Evolutionary conservation across 2,888 invertebrate species (phyloP), one percentile per base, ranked within the genome.

Genomic region (Antheraea assamensis): DNA sequence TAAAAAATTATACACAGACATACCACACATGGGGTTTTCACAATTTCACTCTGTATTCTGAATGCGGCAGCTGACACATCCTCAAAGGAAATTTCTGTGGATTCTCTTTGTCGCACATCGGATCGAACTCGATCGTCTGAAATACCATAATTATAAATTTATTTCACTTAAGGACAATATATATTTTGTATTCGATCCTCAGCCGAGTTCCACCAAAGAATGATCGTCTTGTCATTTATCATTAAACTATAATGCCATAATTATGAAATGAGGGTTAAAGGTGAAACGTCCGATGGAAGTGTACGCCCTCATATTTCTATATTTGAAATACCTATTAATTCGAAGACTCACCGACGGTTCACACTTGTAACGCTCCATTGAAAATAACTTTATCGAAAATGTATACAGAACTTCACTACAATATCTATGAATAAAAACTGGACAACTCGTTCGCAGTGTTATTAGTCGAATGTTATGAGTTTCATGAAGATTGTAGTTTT

Each of bases 11-110:
- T 42, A 27, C n/a, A 70, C 30, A 71, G 24, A 83, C 95, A 95
- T 95, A 98, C 98, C 88, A 96, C 96, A 90, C 99, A 99, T 73
- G 98, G 98, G 74, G 99, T 99, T 82, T 96, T 96, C 75, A 97
- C 95, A 72, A 99, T 96, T 70, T 98, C 98, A 82, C 96, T 96
- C 88, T 97, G 97, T 76, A 99, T 98, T 87, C 97, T 96, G 88
- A 97, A 98, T 0, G 98, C 97, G 0, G 99, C 99, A 0, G 98
- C 97, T 21, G 98, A 98, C 55, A 98, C 96, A 87, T 98, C 98
- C 86, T 98, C 97, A 87, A 98, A 98, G 4, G 96, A 95, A 72
- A 98, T 96, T 92, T 95, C 73, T 96, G 95, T 0, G 98, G 98
- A 76, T 95, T 94, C 42, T 96, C 95, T 66, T 96, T 96, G 85